Percentiles rank a stretch among this genome's conserved stretches.
These are phyloP conservation scores for Antechinus stuartii DNA, from an alignment of 2,113 vertebrate genomes.

Conservation along the genomic window DNA sequence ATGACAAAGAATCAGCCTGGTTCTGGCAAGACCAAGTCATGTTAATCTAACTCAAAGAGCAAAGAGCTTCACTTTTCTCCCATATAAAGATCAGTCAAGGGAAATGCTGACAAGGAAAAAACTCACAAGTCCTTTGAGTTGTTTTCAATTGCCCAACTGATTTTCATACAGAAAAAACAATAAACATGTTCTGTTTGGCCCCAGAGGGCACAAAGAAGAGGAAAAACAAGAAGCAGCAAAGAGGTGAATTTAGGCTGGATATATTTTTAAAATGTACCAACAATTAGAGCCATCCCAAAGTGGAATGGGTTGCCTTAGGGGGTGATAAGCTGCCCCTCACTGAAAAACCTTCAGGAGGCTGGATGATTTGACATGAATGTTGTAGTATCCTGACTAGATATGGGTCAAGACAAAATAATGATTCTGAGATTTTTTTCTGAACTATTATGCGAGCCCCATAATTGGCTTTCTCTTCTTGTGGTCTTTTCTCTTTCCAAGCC, in stretches of 20 bases:
- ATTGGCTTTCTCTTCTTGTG: not conserved
- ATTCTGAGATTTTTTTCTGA: not conserved
- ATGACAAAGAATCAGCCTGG: not conserved
- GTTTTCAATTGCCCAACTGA: not conserved
- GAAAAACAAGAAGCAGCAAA: not conserved
- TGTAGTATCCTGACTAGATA: not conserved
- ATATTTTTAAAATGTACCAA: not conserved
- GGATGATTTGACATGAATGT: not conserved
- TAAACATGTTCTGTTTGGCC: not conserved
- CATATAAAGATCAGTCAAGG: not conserved
- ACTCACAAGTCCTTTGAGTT: not conserved
- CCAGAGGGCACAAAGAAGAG: not conserved
- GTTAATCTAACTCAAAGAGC: no score
- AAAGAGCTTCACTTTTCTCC: not conserved
- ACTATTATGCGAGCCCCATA: not conserved
- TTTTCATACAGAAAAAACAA: not conserved
- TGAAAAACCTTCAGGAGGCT: not conserved
- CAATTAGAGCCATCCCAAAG: not conserved
- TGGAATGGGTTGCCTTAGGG: not conserved
- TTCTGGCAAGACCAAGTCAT: not conserved
- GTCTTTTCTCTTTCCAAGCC: not conserved
- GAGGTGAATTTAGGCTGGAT: not conserved
- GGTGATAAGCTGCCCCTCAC: not conserved
- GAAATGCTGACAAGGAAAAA: not conserved
- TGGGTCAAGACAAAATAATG: not conserved